A percentile compares a stretch with the other conserved stretches of the same genome.
Evolutionary conservation across 2,113 vertebrate genomes (phyloP).

Genomic region (Clupea harengus): DNA sequence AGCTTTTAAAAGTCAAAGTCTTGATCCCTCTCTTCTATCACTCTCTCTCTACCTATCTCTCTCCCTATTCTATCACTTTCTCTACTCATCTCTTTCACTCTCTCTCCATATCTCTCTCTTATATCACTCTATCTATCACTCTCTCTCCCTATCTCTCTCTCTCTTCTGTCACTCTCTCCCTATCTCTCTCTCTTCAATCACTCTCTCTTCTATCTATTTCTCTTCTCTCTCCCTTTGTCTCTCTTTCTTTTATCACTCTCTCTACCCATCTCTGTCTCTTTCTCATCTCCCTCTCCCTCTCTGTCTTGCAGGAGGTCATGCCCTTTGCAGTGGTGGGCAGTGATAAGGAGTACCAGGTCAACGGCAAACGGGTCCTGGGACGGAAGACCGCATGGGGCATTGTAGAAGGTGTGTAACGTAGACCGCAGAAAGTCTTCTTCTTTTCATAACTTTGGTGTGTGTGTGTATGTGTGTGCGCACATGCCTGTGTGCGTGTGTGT

Average conservation of each 20-base stretch:
- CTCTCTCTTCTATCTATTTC: no score
- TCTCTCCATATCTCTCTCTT: not conserved
- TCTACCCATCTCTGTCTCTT: slow-evolving; percentile 30
- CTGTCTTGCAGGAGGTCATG: slow-evolving; percentile 83
- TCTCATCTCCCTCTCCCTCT: not conserved
- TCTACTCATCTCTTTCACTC: not conserved
- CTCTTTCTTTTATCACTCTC: not conserved
- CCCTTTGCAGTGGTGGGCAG: slow-evolving; percentile 97
- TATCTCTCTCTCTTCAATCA: not conserved
- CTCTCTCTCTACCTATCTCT: not conserved
- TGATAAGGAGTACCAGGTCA: slow-evolving; percentile 97
- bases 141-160: not conserved
- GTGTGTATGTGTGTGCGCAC: not conserved
- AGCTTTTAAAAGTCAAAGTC: not conserved
- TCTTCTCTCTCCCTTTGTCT: not conserved
- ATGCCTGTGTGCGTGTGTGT: slow-evolving; percentile 8
- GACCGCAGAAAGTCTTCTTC: no score
- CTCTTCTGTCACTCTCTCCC: not conserved
- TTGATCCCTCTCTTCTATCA: not conserved
- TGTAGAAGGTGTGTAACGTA: slow-evolving; percentile 83
- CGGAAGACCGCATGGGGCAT: slow-evolving; percentile 96
- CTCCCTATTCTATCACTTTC: no score
- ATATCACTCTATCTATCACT: slow-evolving; percentile 27
- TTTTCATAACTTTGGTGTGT: not conserved
- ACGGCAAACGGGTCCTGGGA: slow-evolving; percentile 90